Evolutionary conservation across 1,140 invertebrate species (phyloP).

Genomic region (Eufriesea mexicana): DNA sequence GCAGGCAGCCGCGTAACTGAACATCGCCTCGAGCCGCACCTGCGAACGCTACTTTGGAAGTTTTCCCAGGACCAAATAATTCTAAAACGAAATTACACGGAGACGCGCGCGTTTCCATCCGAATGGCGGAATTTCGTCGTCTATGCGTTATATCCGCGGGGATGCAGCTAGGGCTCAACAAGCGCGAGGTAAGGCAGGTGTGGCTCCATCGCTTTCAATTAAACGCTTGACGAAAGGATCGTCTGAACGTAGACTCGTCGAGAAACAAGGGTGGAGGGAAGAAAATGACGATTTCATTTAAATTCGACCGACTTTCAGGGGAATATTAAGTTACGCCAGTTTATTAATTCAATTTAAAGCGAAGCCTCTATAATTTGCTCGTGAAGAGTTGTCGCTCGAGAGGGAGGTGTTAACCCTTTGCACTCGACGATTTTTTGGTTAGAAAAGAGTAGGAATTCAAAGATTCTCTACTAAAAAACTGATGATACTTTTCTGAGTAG

Average conservation of each 20-base stretch:
- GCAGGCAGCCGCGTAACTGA: conserved; percentile 2
- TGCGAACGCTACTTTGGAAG: conserved; percentile 22
- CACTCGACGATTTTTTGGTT: too few species aligned
- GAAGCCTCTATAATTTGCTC: too few species aligned
- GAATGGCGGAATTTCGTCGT: conserved; percentile 10
- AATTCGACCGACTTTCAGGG: too few species aligned
- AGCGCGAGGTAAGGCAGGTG: background rate
- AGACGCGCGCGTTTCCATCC: background rate
- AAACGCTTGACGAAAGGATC: background rate
- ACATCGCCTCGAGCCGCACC: background rate
- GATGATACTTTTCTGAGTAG: too few species aligned
- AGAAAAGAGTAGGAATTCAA: too few species aligned
- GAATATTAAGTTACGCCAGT: too few species aligned
- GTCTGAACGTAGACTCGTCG: background rate
- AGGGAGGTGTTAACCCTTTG: too few species aligned
- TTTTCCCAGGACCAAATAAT: conserved; percentile 36
- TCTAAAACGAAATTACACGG: conserved; percentile 29
- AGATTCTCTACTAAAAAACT: too few species aligned
- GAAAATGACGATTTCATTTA: too few species aligned
- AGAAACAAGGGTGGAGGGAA: too few species aligned
- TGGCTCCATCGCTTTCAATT: background rate
- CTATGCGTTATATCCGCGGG: background rate
- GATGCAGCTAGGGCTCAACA: background rate
- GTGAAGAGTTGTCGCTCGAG: too few species aligned
- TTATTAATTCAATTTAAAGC: too few species aligned